Evolutionary conservation across 2,797 vertebrate species (phyloP).

Genomic region (Hypotaenidia okinawae): DNA sequence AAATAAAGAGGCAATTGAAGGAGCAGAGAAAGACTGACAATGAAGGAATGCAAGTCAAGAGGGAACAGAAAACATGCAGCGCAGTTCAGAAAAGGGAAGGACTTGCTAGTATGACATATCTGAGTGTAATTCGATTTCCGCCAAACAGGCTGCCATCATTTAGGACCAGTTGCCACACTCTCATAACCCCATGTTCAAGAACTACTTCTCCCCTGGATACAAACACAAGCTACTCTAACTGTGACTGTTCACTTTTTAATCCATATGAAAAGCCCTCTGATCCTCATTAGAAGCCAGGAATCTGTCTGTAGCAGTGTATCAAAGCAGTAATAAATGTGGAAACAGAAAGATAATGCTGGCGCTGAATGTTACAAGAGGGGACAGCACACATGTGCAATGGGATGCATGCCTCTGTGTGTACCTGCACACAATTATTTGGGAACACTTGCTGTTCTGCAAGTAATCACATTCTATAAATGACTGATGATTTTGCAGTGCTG

Average conservation of each 20-base stretch:
- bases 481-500: background rate
- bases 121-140: background rate
- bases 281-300: background rate
- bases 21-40: background rate
- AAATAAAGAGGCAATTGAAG: background rate
- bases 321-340: background rate
- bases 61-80: background rate
- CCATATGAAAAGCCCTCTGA: background rate
- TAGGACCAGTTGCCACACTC: background rate
- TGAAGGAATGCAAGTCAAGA: background rate
- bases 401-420: rapidly evolving
- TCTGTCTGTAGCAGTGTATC: background rate
- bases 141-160: background rate
- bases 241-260: background rate
- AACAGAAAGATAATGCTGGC: background rate
- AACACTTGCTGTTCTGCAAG: background rate
- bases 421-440: background rate
- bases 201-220: background rate
- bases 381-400: background rate
- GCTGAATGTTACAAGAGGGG: background rate
- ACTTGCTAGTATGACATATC: background rate
- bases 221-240: rapidly evolving
- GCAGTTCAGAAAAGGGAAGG: background rate
- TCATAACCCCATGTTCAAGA: rapidly evolving
- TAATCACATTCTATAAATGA: background rate